Evolutionary conservation across 2,113 vertebrate species (phyloP), one percentile per base, ranked within the genome.

Genomic region (Percina caprodes): DNA sequence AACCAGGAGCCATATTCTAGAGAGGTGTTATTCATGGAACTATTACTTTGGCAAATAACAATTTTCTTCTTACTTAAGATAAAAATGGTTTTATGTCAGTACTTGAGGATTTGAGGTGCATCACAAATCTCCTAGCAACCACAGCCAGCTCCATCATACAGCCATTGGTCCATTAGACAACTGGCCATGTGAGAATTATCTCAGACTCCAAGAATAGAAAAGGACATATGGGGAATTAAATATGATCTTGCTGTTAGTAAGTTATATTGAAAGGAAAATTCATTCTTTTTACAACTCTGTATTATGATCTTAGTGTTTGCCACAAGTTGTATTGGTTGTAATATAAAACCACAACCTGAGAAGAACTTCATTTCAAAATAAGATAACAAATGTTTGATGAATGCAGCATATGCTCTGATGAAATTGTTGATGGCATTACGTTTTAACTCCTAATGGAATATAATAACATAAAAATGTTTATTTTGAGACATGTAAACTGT

Each of bases 391-490:
- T 69, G n/a, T 68, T 58, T 72, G 42, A 69, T 49, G 15, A 67
- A 69, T 67, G 39, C 5, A 30, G 30, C 49, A 55, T 62, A 6
- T 56, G 59, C 33, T 48, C 69, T 62, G 62, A 73, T 78, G 7
- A 49, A 79, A 69, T 56, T 13, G 69, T 73, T 78, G 15, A 33
- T 61, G 58, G 18, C 46, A 16, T 67, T 60, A 49, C n/a, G 35
- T 74, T 56, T 54, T 14, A 51, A 74, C 45, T 66, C 42, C 45
- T 60, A 42, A 74, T 75, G 45, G 59, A 65, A 65, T 55, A 54
- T 72, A 0, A 33, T 23, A 49, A 48, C 14, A 65, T 19, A 1
- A 24, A 1, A 24, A 63, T 60, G 26, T 15, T 45, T 67, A 54
- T 55, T 74, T 77, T 12, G 60, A 46, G 48, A 70, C 0, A 0